Evolutionary conservation across 2,113 vertebrate genomes (phyloP), one percentile per base, ranked within the genome.

Genomic region (Crotalus viridis): DNA sequence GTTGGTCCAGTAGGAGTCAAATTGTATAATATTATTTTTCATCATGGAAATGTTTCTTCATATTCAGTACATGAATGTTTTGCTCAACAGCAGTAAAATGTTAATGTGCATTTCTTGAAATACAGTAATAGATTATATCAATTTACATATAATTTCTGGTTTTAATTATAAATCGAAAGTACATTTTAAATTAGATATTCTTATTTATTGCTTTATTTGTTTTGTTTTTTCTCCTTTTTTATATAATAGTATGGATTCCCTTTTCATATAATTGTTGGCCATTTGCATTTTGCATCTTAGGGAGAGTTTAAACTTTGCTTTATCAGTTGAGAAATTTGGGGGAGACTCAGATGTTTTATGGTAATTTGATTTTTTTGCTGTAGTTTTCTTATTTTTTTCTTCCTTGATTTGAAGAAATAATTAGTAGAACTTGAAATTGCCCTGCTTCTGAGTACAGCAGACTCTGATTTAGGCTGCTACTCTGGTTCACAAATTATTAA

Each of bases 381-480:
- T n/a, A 90, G 19, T 61, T 93, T 26, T 93, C 0, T 89, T 74
- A 87, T 90, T 19, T 94, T 54, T 94, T 93, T 9, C 96, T 93
- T 88, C 5, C 90, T 39, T 57, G 12, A 95, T 52, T 94, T 52
- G 91, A 61, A 87, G 93, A 95, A 94, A 91, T 91, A 94, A 94
- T 3, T 28, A 56, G 33, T 87, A 55, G 89, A 39, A 74, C 5
- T 56, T 81, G 24, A 26, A 92, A 89, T 81, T 92, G 55, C 10
- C 64, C 24, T 85, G n/a, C 26, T n/a, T 91, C 48, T 88, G 48
- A 85, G 51, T 95, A 94, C 93, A 95, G 93, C 89, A 91, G 94
- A 91, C 95, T 92, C 95, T 95, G 93, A 89, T 93, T 96, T 95
- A 94, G 95, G 48, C 19, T 90, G 94, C 94, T 95, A 92, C 39